A percentile compares a stretch with the other conserved stretches of the same genome.
Evolutionary conservation across 2,888 invertebrate genomes (phyloP).

Genomic region (Tipula unca): DNA sequence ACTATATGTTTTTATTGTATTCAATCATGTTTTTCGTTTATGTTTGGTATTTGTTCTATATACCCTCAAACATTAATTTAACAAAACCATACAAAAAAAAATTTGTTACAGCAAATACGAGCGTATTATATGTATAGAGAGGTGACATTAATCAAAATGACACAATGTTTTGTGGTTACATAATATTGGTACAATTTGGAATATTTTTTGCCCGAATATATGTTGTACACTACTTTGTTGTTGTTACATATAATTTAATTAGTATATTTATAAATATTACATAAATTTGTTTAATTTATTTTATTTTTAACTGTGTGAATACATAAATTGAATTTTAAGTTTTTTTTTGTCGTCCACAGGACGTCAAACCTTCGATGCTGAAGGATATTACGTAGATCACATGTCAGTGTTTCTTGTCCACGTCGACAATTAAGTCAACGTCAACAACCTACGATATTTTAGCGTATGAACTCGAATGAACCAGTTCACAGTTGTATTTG

Average conservation of each 20-base stretch:
- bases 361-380: no score
- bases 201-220: background rate
- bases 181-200: background rate
- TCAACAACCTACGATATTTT: no score
- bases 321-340: no score
- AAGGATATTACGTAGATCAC: no score
- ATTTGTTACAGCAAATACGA: background rate
- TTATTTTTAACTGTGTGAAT: no score
- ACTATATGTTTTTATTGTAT: background rate
- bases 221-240: background rate
- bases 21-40: background rate
- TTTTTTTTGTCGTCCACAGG: no score
- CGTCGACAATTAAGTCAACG: no score
- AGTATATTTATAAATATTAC: background rate
- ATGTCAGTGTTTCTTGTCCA: no score
- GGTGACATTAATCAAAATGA: background rate
- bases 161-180: background rate
- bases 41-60: background rate
- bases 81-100: background rate
- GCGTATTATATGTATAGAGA: background rate
- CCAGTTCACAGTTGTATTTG: no score
- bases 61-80: conserved; percentile 9
- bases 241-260: background rate
- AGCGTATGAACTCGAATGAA: no score
- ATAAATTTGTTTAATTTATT: no score